A percentile compares a stretch with the other conserved stretches of the same genome.
These are phyloP conservation scores for Orcinus orca DNA, from an alignment of 2,113 vertebrate genomes.

Conservation along the genomic window DNA sequence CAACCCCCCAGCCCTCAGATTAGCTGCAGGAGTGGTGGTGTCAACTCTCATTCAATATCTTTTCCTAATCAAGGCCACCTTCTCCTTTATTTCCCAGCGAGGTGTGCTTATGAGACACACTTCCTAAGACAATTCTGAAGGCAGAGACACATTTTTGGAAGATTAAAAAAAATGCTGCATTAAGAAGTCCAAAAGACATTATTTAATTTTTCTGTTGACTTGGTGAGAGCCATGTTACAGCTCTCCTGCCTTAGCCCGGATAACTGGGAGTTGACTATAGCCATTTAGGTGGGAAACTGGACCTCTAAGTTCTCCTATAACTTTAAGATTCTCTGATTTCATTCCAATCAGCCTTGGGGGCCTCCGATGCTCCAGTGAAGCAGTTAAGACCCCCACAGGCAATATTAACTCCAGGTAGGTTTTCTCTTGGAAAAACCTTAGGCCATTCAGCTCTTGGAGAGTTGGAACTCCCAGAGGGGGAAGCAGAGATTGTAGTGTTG, in stretches of 20 bases:
- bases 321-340: background rate
- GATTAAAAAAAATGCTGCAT: background rate
- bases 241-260: background rate
- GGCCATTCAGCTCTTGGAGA: background rate
- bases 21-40: background rate
- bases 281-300: background rate
- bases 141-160: constrained; percentile 33
- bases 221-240: background rate
- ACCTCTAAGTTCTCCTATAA: background rate
- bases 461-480: background rate
- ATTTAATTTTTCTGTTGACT: background rate
- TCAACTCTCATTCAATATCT: background rate
- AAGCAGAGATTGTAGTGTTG: background rate
- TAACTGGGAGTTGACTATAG: background rate
- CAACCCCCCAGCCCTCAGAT: background rate
- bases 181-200: constrained; percentile 21
- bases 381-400: background rate
- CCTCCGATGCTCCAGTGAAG: background rate
- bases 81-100: background rate
- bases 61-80: background rate
- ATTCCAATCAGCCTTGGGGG: background rate
- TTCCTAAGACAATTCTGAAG: constrained; percentile 31
- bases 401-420: background rate
- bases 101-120: background rate
- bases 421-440: constrained; percentile 22